Percentiles rank a stretch among this genome's conserved stretches.
Conservation (phyloP, 2,888 invertebrate genomes). For the Myopa tessellatipennis region DNA sequence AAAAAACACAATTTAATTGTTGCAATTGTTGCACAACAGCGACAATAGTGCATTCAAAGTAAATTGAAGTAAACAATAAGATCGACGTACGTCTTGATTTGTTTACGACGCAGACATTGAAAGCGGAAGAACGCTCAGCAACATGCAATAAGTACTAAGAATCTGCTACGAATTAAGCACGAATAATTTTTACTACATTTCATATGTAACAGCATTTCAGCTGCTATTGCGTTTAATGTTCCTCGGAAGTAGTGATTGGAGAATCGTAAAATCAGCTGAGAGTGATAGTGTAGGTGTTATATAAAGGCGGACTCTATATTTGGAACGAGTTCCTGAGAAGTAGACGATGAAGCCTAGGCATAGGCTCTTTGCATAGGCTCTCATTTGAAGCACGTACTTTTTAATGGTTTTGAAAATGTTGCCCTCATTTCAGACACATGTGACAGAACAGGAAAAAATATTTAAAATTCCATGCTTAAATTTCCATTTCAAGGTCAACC, state of each 20-base stretch:
- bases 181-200: neutral
- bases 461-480: neutral
- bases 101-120: neutral
- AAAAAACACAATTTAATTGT: conserved; percentile 6
- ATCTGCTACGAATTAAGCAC: neutral
- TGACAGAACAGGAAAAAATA: neutral
- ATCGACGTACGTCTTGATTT: neutral
- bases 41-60: neutral
- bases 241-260: conserved; percentile 24
- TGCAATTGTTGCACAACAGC: neutral
- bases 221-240: neutral
- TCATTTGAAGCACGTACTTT: neutral
- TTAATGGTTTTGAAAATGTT: neutral
- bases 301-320: neutral
- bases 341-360: neutral
- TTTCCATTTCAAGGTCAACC: neutral
- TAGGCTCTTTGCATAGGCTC: neutral
- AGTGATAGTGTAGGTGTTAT: neutral
- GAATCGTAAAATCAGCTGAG: conserved; percentile 9
- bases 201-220: neutral
- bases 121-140: neutral
- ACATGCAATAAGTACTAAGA: conserved; percentile 19
- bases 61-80: conserved; percentile 12
- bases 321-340: neutral
- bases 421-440: neutral